Evolutionary conservation across 2,888 invertebrate genomes (phyloP).

Genomic region (Pyralis farinalis): DNA sequence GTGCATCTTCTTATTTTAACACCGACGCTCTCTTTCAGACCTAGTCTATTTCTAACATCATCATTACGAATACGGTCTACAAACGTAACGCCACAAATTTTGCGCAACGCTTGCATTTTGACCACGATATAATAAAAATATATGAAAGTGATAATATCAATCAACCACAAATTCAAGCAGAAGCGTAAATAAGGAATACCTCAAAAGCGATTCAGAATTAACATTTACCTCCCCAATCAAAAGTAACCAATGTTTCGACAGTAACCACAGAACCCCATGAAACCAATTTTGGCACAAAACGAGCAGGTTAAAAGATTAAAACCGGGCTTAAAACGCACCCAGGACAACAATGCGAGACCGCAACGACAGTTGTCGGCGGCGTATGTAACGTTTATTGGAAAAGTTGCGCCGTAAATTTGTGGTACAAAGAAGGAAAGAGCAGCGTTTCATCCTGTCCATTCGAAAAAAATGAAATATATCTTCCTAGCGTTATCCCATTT

Average conservation of each 20-base stretch:
- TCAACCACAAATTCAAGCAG: too few relatives aligned
- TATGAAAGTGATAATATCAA: too few relatives aligned
- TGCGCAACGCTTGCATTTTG: too few relatives aligned
- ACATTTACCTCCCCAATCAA: conserved; percentile 27
- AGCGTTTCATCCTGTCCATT: background rate
- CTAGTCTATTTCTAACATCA: too few relatives aligned
- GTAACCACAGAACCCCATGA: conserved; percentile 20
- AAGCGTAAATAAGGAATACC: too few relatives aligned
- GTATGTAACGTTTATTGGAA: conserved; percentile 71
- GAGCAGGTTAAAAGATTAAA: conserved; percentile 49
- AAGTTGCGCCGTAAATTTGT: conserved; percentile 42
- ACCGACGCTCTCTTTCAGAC: too few relatives aligned
- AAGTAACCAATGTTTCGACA: conserved; percentile 13
- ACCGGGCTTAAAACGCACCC: conserved; percentile 32
- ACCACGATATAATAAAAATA: too few relatives aligned
- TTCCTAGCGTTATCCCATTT: too few relatives aligned
- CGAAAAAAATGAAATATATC: too few relatives aligned
- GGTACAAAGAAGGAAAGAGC: background rate
- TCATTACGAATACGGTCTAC: too few relatives aligned
- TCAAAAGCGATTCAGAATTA: conserved; percentile 2
- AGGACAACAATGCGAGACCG: conserved; percentile 60
- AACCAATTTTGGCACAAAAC: conserved; percentile 30
- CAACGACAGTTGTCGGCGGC: conserved; percentile 49
- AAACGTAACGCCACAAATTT: too few relatives aligned
- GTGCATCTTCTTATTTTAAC: too few relatives aligned